phyloP scores from a whole-genome alignment of 2,888 invertebrate species.

The Dasysyrphus tricinctus region DNA sequence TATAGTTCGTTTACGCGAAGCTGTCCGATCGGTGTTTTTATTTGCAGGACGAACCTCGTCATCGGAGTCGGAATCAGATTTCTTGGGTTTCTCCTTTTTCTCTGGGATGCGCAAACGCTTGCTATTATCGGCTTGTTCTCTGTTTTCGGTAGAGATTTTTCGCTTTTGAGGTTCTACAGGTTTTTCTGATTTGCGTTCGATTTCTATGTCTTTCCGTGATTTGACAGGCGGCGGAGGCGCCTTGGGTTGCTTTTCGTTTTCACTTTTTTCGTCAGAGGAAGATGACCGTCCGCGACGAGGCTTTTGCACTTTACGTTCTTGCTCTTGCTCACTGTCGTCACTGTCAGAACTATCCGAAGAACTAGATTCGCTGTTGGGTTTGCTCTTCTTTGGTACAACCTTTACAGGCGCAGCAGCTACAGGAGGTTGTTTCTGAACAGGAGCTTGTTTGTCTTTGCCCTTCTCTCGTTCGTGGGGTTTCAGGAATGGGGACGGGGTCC shows the following conservation, averaged over 20 bases:
- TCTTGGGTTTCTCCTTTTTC: constrained; percentile 67
- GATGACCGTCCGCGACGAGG: constrained; percentile 61
- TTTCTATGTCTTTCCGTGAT: constrained; percentile 64
- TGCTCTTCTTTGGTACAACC: constrained; percentile 35
- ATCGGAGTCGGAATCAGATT: constrained; percentile 70
- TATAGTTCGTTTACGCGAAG: constrained; percentile 75
- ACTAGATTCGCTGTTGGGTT: constrained; percentile 83
- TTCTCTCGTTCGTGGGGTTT: constrained; percentile 84
- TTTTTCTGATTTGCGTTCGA: constrained; percentile 72
- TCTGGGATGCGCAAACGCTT: constrained; percentile 73
- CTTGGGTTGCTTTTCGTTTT: constrained; percentile 52
- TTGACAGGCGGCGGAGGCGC: constrained; percentile 27
- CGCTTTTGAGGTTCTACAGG: constrained; percentile 68
- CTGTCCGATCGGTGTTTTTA: constrained; percentile 40
- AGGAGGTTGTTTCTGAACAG: constrained; percentile 49
- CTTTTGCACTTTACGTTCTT: constrained; percentile 74
- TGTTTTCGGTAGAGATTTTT: constrained; percentile 70
- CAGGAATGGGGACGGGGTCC: constrained; percentile 93
- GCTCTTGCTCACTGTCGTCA: constrained; percentile 80
- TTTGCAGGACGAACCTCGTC: constrained; percentile 50
- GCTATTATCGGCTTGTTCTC: constrained; percentile 58
- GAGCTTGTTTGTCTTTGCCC: constrained; percentile 70
- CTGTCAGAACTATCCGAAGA: constrained; percentile 84
- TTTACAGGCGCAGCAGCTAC: constrained; percentile 51
- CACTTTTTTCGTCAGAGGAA: constrained; percentile 66